Base-by-base conservation (phyloP, 2,113 vertebrate genomes). In the Perognathus longimembris region DNA sequence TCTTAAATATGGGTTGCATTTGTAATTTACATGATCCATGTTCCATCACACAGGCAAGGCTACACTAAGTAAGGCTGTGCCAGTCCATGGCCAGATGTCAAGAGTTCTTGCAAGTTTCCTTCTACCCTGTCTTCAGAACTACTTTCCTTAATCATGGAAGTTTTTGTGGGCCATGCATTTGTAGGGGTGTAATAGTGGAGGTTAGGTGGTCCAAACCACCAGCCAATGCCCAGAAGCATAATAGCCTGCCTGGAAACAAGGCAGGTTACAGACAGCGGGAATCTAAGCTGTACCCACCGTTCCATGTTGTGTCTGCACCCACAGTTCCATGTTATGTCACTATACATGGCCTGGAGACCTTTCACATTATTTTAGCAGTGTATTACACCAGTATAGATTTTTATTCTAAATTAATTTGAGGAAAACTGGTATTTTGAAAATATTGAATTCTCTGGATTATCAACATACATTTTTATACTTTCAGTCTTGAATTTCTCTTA, bases 401-500 rank as follows among this genome's bases (percentile, higher is more conserved):
- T 7, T 8, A 64, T 54, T 77, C 64, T 76, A 71, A 70, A 71
- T 77, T 36, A 30, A 24, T 28, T 61, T 87, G 3, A 71, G 36
- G 73, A 77, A 71, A 45, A 88, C 50, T 36, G 8, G 7, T 2
- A 63, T 40, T 40, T 89, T 84, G 20, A 45, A 22, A 45, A 66
- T 40, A 24, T 57, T 66, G 18, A 74, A 81, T 84, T 10, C 14
- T 84, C 8, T 36, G 6, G 28, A 45, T 78, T 38, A 45, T 32
- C 63, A 66, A n/a, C 45, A 59, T 73, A 74, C 22, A 74, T 76
- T 76, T 7, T 18, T 77, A 24, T 88, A 32, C 77, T 85, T 75
- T 32, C 71, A 93, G 61, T 66, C 11, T 86, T 90, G 78, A 45
- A 67, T 80, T 74, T 86, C 36, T 75, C 7, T 69, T 45, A 69